Conservation (phyloP, 2,113 vertebrate genomes). For the Varanus komodoensis region DNA sequence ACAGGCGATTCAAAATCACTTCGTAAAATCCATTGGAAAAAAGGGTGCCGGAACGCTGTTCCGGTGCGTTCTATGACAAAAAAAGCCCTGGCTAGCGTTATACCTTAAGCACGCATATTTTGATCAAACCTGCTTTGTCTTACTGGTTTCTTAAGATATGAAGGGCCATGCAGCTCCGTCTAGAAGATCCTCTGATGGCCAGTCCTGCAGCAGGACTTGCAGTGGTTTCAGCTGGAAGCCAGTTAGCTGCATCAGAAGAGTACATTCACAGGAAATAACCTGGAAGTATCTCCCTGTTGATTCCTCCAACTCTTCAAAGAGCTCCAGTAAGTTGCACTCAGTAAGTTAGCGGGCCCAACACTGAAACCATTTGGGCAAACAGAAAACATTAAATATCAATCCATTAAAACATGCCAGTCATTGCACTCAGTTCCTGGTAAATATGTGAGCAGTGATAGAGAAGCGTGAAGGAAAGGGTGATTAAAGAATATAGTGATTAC, state of each 20-base stretch:
- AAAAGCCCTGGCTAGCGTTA: too few species aligned
- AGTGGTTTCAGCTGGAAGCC: slow-evolving; percentile 56
- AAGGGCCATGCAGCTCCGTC: background rate
- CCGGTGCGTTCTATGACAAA: too few species aligned
- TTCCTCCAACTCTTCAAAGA: background rate
- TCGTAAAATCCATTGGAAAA: too few species aligned
- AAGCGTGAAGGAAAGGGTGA: slow-evolving; percentile 55
- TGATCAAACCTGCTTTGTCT: background rate
- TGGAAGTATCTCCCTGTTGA: slow-evolving; percentile 42
- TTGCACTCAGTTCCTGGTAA: slow-evolving; percentile 39
- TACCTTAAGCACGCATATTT: background rate
- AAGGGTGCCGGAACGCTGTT: too few species aligned
- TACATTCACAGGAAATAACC: slow-evolving; percentile 61
- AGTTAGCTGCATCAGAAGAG: slow-evolving; percentile 60
- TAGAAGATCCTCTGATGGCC: slow-evolving; percentile 12
- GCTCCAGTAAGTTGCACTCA: slow-evolving; percentile 48
- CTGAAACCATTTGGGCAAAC: slow-evolving; percentile 40
- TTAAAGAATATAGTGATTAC: slow-evolving; percentile 40
- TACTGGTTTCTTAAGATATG: background rate
- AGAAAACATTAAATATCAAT: slow-evolving; percentile 19
- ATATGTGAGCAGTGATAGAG: slow-evolving; percentile 47
- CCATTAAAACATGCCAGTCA: slow-evolving; percentile 41
- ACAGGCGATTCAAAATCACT: too few species aligned
- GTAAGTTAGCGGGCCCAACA: slow-evolving; percentile 52
- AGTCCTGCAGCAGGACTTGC: slow-evolving; percentile 27